phyloP scores from a whole-genome alignment of 1,140 invertebrate species.

The Psilanteris sp. region DNA sequence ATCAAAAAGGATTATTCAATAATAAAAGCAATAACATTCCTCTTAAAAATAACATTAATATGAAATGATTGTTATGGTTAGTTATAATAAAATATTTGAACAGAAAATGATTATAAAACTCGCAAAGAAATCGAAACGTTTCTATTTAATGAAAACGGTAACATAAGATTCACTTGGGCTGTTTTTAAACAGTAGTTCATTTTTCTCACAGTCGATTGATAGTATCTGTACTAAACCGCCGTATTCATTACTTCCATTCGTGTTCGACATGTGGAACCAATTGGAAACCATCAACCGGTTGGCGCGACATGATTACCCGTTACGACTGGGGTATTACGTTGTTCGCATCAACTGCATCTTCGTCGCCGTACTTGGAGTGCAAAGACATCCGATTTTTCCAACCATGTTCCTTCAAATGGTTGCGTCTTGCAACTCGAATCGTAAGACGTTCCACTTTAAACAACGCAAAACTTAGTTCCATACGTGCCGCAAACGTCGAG shows the following conservation, averaged over 20 bases:
- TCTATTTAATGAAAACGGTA: no score
- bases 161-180: no score
- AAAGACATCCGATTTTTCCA: constrained; percentile 41
- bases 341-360: constrained; percentile 29
- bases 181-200: constrained; percentile 9
- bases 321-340: constrained; percentile 49
- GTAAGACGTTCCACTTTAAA: constrained; percentile 8
- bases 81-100: no score
- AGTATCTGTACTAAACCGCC: constrained; percentile 26
- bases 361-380: constrained; percentile 41
- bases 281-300: constrained; percentile 52
- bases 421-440: constrained; percentile 37
- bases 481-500: no score
- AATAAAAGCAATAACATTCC: no score
- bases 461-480: constrained; percentile 47
- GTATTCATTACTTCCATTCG: constrained; percentile 52
- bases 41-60: no score
- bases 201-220: constrained; percentile 48
- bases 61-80: no score
- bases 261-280: constrained; percentile 56
- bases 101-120: no score
- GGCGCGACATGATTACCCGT: constrained; percentile 61
- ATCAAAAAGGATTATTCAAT: no score
- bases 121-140: no score
- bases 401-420: constrained; percentile 40